Evolutionary conservation across 2,797 vertebrate genomes (phyloP), one percentile per base, ranked within the genome.

Genomic region (Paguma larvata): DNA sequence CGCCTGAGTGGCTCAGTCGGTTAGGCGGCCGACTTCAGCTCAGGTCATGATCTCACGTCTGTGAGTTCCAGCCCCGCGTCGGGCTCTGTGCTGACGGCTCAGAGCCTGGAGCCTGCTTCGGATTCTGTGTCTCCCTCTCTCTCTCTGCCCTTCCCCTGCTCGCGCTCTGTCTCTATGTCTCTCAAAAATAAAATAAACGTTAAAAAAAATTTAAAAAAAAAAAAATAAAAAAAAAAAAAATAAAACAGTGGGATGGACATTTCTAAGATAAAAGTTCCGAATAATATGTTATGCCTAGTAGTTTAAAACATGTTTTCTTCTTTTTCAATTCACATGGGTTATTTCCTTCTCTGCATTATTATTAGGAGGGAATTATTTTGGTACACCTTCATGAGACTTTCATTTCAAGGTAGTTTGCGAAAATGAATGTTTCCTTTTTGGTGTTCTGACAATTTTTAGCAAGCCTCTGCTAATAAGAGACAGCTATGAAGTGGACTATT

Each of bases 391-490:
- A 65, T 41, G 1, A 62, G 73, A 84, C 10, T 85, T 91, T 89
- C 51, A 89, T 23, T 92, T 80, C 56, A 90, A 56, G 56, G 6
- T 38, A 21, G 59, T 94, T 62, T 19, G 13, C 5, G 10, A 16
- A 93, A 95, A 82, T 12, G 21, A 86, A 96, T 34, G 78, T 79
- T 92, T 91, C 70, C 63, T 85, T 68, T 80, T 97, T 97, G 92
- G 65, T 97, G 80, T 70, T 97, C 91, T 96, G 91, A 96, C 41
- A 95, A 97, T 93, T 94, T 97, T 95, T 85, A 97, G 93, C 80
- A 88, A 98, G 91, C 15, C 65, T 68, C 67, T 34, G 62, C 34
- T 96, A 70, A 98, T 83, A 88, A 92, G 96, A 98, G 97, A 96
- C 85, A 91, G 95, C 13, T 56, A 72, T 75, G 89, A 93, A 87